phyloP scores from a whole-genome alignment of 1,140 invertebrate species.

The Saccostrea glomerata region DNA sequence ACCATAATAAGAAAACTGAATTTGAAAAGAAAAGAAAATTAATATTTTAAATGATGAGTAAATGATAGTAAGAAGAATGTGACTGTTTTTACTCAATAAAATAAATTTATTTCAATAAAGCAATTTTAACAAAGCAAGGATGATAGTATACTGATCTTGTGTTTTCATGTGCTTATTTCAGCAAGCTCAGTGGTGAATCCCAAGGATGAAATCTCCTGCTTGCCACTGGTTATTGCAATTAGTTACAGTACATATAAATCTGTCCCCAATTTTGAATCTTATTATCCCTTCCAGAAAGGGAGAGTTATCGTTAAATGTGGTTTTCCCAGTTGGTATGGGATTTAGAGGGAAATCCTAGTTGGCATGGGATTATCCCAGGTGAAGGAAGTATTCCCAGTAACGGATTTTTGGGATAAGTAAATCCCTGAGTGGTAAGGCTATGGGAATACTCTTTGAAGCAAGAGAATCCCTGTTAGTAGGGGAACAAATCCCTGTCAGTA shows the following conservation, averaged over 20 bases:
- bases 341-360: background rate
- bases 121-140: no score
- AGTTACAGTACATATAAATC: background rate
- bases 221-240: background rate
- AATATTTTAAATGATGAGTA: no score
- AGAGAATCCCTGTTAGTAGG: constrained; percentile 7
- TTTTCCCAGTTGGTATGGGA: constrained; percentile 7
- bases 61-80: no score
- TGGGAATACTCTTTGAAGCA: constrained; percentile 20
- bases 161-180: background rate
- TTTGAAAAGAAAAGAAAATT: no score
- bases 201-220: background rate
- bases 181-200: background rate
- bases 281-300: background rate
- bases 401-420: background rate
- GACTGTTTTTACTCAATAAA: no score
- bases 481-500: background rate
- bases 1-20: no score
- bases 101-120: no score
- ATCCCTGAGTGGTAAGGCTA: background rate
- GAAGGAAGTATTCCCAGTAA: background rate
- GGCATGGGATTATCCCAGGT: background rate
- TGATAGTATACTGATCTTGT: no score
- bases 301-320: background rate
- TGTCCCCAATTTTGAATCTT: constrained; percentile 28